Evolutionary conservation across 2,888 invertebrate species (phyloP).

Genomic region (Orthosia incerta): DNA sequence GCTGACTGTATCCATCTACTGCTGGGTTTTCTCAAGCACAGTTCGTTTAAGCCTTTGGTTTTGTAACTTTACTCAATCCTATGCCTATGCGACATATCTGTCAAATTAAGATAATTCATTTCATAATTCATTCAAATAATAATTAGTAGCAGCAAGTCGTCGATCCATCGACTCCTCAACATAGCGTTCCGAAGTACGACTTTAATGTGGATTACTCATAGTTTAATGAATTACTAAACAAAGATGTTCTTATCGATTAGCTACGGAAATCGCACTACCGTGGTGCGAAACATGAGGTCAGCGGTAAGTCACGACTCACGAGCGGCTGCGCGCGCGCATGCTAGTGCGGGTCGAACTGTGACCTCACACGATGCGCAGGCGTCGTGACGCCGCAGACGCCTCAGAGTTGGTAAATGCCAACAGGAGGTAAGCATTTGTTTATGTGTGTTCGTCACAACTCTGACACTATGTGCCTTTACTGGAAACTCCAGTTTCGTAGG

Average conservation of each 20-base stretch:
- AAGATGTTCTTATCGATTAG: slow-evolving; percentile 42
- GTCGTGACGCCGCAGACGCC: slow-evolving; percentile 49
- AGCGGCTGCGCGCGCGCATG: slow-evolving; percentile 46
- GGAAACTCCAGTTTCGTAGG: slow-evolving; percentile 32
- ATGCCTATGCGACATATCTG: not conserved
- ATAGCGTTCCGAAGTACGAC: not conserved
- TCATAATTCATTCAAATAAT: not conserved
- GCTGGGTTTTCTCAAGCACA: not conserved
- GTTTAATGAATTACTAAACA: slow-evolving; percentile 35
- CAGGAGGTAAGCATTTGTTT: slow-evolving; percentile 32
- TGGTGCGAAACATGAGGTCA: slow-evolving; percentile 63
- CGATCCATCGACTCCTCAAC: not conserved
- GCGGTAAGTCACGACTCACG: slow-evolving; percentile 69
- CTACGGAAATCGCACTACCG: slow-evolving; percentile 42
- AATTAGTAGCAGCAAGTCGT: not conserved
- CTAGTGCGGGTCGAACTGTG: slow-evolving; percentile 41
- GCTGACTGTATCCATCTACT: not conserved
- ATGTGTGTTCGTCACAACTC: slow-evolving; percentile 45
- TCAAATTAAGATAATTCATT: no score
- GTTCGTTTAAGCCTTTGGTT: not conserved
- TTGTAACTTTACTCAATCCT: not conserved
- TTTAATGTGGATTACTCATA: slow-evolving; percentile 23
- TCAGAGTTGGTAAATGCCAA: slow-evolving; percentile 33
- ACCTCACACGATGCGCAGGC: slow-evolving; percentile 60
- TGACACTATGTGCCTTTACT: slow-evolving; percentile 12